A percentile compares a stretch with the other conserved stretches of the same genome.
phyloP scores from a whole-genome alignment of 2,113 vertebrate genomes.

The Arvicanthis niloticus region DNA sequence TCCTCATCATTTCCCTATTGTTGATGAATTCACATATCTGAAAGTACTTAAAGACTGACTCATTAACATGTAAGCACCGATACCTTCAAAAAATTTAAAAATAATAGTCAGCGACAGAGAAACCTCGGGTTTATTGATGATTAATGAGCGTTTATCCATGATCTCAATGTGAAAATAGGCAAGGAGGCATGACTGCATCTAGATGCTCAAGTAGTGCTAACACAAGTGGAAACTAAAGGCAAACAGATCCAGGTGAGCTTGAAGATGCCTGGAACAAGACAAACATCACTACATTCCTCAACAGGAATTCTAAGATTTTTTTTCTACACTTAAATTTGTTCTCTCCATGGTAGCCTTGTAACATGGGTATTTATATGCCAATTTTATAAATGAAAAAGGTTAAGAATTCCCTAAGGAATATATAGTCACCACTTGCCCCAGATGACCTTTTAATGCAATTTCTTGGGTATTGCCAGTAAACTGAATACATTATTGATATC shows the following conservation, averaged over 20 bases:
- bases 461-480: not conserved
- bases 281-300: not conserved
- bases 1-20: not conserved
- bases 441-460: not conserved
- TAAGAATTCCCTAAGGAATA: constrained; percentile 1
- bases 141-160: not conserved
- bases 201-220: not conserved
- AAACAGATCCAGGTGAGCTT: not conserved
- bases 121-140: not conserved
- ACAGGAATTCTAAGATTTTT: not conserved
- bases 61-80: not conserved
- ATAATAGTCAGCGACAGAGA: constrained; percentile 22
- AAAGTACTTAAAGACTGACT: not conserved
- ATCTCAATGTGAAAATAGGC: not conserved
- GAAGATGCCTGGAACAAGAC: not conserved
- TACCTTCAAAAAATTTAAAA: not conserved
- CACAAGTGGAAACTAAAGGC: not conserved
- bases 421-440: not conserved
- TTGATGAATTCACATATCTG: not conserved
- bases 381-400: constrained; percentile 27
- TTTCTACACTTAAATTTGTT: not conserved
- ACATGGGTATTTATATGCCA: not conserved
- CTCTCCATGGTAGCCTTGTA: not conserved
- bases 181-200: not conserved
- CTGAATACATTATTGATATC: not conserved